Evolutionary conservation across 23 tunicate genomes (phyloP).

Genomic region (Trididemnum nubilum): DNA sequence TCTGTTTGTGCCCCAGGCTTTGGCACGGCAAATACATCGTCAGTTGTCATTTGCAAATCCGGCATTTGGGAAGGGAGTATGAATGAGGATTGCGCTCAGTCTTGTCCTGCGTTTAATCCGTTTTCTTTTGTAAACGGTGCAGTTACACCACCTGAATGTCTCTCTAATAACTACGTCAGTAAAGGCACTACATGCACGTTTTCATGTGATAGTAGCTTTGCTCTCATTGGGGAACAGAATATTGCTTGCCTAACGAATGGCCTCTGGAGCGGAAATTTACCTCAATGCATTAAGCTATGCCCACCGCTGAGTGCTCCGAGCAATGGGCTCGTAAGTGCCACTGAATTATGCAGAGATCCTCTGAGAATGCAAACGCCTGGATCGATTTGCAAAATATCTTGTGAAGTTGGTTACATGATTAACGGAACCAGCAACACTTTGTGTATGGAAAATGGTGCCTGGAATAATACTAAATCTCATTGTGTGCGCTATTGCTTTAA

Average conservation of each 20-base stretch:
- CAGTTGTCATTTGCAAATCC: background rate
- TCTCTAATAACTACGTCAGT: background rate
- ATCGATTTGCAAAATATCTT: background rate
- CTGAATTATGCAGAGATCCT: background rate
- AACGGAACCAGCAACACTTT: background rate
- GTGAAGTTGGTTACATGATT: background rate
- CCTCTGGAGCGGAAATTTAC: background rate
- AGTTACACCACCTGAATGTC: background rate
- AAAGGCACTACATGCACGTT: background rate
- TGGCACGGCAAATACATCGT: background rate
- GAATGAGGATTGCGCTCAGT: background rate
- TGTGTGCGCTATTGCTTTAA: background rate
- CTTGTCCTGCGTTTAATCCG: background rate
- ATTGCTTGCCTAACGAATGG: background rate
- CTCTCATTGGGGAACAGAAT: background rate
- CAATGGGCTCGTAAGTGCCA: background rate
- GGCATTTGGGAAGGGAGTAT: background rate
- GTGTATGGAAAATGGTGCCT: background rate
- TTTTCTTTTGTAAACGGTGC: background rate
- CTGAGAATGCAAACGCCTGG: background rate
- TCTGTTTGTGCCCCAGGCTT: background rate
- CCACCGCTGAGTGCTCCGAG: background rate
- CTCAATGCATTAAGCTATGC: background rate
- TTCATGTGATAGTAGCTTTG: background rate
- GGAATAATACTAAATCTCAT: background rate